Evolutionary conservation across 1,140 invertebrate genomes (phyloP).

Genomic region (Drosophila sulfurigaster): DNA sequence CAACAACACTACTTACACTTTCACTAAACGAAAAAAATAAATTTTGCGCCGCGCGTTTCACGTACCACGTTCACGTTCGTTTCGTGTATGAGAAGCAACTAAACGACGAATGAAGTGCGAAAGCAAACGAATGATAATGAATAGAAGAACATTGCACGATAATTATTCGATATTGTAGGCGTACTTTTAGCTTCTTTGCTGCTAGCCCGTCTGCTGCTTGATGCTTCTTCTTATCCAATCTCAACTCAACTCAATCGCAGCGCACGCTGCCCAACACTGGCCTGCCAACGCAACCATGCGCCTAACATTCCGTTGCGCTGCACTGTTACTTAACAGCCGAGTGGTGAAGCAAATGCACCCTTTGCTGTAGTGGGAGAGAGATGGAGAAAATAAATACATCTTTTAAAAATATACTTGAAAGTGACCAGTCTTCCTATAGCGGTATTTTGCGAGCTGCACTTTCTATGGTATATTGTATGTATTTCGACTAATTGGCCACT

Average conservation of each 20-base stretch:
- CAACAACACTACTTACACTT: conserved; percentile 69
- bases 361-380: too few species aligned
- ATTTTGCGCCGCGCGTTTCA: conserved; percentile 57
- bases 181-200: conserved; percentile 44
- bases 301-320: conserved; percentile 9
- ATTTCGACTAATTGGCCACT: too few species aligned
- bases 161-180: conserved; percentile 58
- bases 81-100: conserved; percentile 57
- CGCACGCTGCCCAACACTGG: conserved; percentile 25
- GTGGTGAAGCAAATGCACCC: background rate
- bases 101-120: conserved; percentile 49
- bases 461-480: too few species aligned
- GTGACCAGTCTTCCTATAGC: too few species aligned
- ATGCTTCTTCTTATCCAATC: conserved; percentile 10
- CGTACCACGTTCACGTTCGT: conserved; percentile 60
- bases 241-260: background rate
- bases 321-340: conserved; percentile 6
- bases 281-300: background rate
- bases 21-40: conserved; percentile 71
- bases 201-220: conserved; percentile 20
- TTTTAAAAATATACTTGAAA: too few species aligned
- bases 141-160: conserved; percentile 62
- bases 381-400: too few species aligned
- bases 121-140: conserved; percentile 54
- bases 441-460: too few species aligned